A percentile compares a stretch with the other conserved stretches of the same genome.
Evolutionary conservation across 2,888 invertebrate genomes (phyloP).

Genomic region (Papilio protenor): DNA sequence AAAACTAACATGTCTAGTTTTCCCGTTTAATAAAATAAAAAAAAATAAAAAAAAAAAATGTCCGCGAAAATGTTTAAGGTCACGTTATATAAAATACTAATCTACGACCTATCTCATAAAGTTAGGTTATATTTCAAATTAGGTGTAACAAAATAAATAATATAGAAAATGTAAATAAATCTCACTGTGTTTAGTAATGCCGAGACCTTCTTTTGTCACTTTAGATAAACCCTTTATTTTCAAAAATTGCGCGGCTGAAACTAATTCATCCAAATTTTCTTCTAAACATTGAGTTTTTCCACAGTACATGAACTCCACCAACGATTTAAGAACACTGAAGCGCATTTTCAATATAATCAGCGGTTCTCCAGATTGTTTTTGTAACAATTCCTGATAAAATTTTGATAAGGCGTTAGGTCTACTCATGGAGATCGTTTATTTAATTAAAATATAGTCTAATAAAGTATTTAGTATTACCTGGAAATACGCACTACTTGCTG

Average conservation of each 20-base stretch:
- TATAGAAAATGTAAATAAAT: conserved; percentile 36
- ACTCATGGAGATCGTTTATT: not conserved
- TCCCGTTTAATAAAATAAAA: no score
- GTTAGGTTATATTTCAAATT: conserved; percentile 2
- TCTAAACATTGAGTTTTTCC: conserved; percentile 89
- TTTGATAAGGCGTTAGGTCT: not conserved
- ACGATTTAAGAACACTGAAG: conserved; percentile 88
- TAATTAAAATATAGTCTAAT: conserved; percentile 27
- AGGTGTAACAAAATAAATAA: not conserved
- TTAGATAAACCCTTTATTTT: conserved; percentile 86
- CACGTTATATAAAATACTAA: not conserved
- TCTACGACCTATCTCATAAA: not conserved
- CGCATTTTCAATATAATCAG: conserved; percentile 87
- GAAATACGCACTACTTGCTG: conserved; percentile 89
- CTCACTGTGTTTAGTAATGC: conserved; percentile 75
- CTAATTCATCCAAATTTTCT: conserved; percentile 87
- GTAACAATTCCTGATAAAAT: conserved; percentile 81
- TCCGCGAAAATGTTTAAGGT: not conserved
- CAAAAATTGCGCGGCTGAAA: conserved; percentile 88
- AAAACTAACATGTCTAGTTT: no score
- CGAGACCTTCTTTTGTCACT: conserved; percentile 82
- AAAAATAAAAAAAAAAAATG: no score
- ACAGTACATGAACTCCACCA: conserved; percentile 91
- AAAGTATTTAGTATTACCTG: conserved; percentile 77
- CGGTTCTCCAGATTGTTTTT: conserved; percentile 84